Percentiles rank a stretch among this genome's conserved stretches.
phyloP scores from a whole-genome alignment of 2,888 invertebrate genomes.

The Callosobruchus maculatus region DNA sequence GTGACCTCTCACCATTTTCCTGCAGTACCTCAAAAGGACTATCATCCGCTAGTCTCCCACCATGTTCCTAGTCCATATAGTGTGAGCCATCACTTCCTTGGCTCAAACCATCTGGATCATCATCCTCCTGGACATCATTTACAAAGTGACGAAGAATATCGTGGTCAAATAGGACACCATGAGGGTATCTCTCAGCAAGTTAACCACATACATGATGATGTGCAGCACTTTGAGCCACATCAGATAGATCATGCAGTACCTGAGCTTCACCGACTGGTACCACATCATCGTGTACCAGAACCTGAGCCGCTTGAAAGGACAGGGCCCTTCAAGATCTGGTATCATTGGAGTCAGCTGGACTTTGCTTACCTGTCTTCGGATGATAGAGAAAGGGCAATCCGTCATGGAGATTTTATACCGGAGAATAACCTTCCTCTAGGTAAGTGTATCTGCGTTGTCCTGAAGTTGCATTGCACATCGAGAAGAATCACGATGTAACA shows the following conservation, averaged over 20 bases:
- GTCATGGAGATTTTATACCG: conserved; percentile 60
- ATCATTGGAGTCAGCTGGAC: conserved; percentile 73
- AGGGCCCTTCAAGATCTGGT: conserved; percentile 60
- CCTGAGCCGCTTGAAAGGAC: conserved; percentile 46
- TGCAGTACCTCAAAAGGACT: not conserved
- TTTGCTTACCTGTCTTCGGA: conserved; percentile 63
- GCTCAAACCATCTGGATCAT: not conserved
- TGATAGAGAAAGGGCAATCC: conserved; percentile 58
- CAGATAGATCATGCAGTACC: no score
- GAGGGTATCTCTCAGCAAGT: not conserved
- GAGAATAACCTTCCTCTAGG: conserved; percentile 65
- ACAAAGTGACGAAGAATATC: not conserved
- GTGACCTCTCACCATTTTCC: not conserved
- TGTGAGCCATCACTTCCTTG: not conserved
- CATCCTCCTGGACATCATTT: not conserved
- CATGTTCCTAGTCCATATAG: not conserved
- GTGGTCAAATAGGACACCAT: not conserved
- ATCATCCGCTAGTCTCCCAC: not conserved
- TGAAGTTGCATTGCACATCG: no score
- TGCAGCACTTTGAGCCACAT: no score
- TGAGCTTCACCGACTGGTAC: conserved; percentile 1
- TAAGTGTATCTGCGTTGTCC: no score
- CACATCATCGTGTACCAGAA: conserved; percentile 1
- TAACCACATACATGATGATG: not conserved
- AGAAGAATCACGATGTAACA: no score